Conservation (phyloP, 1,140 invertebrate species). For the Uloborus diversus region DNA sequence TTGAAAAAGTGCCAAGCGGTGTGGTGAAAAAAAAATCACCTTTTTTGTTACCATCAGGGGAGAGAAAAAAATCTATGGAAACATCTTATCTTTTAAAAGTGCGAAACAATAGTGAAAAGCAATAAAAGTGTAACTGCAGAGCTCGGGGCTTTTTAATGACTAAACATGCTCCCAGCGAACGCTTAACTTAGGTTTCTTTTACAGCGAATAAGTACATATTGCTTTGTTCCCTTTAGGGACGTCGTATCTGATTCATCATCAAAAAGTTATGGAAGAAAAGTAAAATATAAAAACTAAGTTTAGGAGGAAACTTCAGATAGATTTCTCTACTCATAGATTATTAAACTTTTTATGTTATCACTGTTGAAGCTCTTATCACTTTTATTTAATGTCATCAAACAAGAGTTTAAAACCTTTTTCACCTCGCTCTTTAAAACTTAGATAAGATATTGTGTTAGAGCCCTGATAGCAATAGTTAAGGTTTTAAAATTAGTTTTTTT, state of each 20-base stretch:
- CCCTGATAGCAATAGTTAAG: too few relatives aligned
- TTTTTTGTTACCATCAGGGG: neutral
- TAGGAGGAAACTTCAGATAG: conserved; percentile 12
- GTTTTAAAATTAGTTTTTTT: too few relatives aligned
- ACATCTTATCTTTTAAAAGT: conserved; percentile 38
- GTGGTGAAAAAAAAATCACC: neutral
- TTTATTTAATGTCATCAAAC: conserved; percentile 34
- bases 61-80: too few relatives aligned
- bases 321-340: conserved; percentile 9
- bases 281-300: conserved; percentile 4
- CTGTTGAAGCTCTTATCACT: conserved; percentile 24
- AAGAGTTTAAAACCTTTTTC: conserved; percentile 6
- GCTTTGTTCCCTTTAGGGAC: conserved; percentile 21
- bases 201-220: conserved; percentile 9
- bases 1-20: neutral
- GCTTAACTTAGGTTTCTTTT: too few relatives aligned
- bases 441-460: too few relatives aligned
- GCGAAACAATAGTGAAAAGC: conserved; percentile 23
- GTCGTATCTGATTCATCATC: conserved; percentile 25
- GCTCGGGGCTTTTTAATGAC: conserved; percentile 33
- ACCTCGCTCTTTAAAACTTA: too few relatives aligned
- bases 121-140: conserved; percentile 5
- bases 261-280: neutral
- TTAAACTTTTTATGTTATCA: conserved; percentile 32
- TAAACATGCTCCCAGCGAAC: too few relatives aligned